Evolutionary conservation across 2,113 vertebrate genomes (phyloP).

Genomic region (Thunnus thynnus): DNA sequence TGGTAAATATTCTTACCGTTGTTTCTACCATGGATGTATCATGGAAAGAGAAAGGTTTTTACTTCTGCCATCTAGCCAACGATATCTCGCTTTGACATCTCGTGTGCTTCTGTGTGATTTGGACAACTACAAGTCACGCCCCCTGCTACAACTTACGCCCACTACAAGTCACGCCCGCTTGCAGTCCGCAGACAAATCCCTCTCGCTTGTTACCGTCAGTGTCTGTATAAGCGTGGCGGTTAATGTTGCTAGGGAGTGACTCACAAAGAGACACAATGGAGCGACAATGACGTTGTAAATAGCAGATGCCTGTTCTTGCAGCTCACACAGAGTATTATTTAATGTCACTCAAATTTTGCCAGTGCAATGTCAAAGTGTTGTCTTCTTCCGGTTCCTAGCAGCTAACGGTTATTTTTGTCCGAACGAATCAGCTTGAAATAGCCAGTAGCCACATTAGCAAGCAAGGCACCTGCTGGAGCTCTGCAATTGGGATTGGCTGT

Average conservation of each 20-base stretch:
- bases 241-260: conserved; percentile 45
- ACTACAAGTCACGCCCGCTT: no score
- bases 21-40: no score
- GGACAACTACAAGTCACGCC: no score
- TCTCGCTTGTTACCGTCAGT: no score
- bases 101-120: no score
- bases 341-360: not conserved
- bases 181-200: no score
- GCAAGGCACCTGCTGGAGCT: not conserved
- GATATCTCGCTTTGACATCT: no score
- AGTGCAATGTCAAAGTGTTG: not conserved
- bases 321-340: not conserved
- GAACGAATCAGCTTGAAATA: not conserved
- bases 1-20: no score
- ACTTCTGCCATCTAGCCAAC: no score
- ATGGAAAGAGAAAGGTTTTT: no score
- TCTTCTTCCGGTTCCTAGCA: not conserved
- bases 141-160: no score
- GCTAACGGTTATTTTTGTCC: not conserved
- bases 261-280: conserved; percentile 59
- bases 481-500: not conserved
- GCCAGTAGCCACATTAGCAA: not conserved
- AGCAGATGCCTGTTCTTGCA: conserved; percentile 11
- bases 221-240: conserved; percentile 45
- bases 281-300: conserved; percentile 23